phyloP scores from a whole-genome alignment of 2,888 invertebrate genomes.

The Danaus chrysippus region DNA sequence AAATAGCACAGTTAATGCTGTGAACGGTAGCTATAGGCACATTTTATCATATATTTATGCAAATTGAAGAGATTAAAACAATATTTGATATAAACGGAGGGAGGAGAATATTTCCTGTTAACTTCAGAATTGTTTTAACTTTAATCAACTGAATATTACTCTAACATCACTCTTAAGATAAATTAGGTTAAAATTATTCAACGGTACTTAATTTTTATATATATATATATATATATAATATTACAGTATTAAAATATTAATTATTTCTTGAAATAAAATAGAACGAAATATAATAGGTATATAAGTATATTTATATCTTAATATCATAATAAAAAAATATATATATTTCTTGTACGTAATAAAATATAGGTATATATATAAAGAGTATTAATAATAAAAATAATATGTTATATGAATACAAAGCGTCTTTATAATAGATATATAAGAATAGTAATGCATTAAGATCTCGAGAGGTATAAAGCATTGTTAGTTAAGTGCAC shows the following conservation, averaged over 20 bases:
- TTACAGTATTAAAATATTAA: background rate
- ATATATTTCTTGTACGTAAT: background rate
- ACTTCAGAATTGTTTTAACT: slow-evolving; percentile 43
- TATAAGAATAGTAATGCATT: background rate
- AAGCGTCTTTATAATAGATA: background rate
- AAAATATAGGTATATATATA: too few relatives aligned
- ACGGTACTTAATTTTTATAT: background rate
- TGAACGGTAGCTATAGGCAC: background rate
- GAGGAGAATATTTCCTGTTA: slow-evolving; percentile 29
- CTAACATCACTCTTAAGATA: slow-evolving; percentile 23
- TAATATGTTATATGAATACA: too few relatives aligned
- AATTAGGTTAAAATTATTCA: slow-evolving; percentile 18
- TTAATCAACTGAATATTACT: slow-evolving; percentile 41
- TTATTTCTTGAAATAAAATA: too few relatives aligned
- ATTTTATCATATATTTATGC: slow-evolving; percentile 37
- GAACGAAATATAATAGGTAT: too few relatives aligned
- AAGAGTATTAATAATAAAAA: too few relatives aligned
- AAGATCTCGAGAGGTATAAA: slow-evolving; percentile 11
- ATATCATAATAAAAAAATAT: background rate
- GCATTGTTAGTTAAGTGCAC: slow-evolving; percentile 24
- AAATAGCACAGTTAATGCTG: background rate
- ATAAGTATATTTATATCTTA: too few relatives aligned
- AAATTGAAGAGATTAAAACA: slow-evolving; percentile 56
- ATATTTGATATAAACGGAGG: slow-evolving; percentile 44
- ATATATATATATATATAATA: background rate